These are phyloP conservation scores for Xestia rhomboidea DNA, from an alignment of 2,888 invertebrate genomes.

Conservation along the genomic window DNA sequence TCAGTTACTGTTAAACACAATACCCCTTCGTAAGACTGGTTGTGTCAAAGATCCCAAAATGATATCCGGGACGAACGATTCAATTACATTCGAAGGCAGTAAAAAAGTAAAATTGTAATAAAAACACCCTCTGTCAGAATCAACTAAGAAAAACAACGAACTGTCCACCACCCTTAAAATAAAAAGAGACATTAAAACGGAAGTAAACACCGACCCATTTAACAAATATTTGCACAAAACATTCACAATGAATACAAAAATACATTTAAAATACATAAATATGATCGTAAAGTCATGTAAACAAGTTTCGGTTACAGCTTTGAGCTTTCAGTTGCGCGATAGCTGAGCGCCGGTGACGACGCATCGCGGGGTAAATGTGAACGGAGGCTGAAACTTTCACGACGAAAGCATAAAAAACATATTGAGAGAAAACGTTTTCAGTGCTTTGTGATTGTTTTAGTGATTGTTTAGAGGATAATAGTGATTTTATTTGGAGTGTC, in stretches of 20 bases:
- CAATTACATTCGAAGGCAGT: neutral
- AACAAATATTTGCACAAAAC: constrained; percentile 39
- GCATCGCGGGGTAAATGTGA: constrained; percentile 21
- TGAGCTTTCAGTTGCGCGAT: constrained; percentile 53
- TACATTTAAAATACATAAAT: constrained; percentile 64
- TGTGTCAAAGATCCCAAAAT: neutral
- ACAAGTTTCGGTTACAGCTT: constrained; percentile 62
- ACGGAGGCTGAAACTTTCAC: constrained; percentile 48
- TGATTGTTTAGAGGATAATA: neutral
- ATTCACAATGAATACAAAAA: constrained; percentile 58
- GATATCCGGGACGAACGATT: neutral
- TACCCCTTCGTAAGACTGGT: neutral
- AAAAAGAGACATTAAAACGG: constrained; percentile 15
- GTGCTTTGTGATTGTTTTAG: constrained; percentile 22
- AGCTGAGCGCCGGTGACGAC: constrained; percentile 51
- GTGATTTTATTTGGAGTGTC: neutral
- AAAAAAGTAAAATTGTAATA: neutral
- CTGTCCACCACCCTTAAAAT: neutral
- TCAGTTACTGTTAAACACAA: neutral
- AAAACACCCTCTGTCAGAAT: neutral
- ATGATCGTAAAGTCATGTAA: constrained; percentile 59
- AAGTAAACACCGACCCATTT: constrained; percentile 18
- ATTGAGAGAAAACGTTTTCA: neutral
- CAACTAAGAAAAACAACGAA: neutral
- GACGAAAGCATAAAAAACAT: constrained; percentile 14